Percentiles rank a stretch among this genome's conserved stretches.
These are phyloP conservation scores for Nanorana parkeri DNA, from an alignment of 2,113 vertebrate species.

Conservation along the genomic window DNA sequence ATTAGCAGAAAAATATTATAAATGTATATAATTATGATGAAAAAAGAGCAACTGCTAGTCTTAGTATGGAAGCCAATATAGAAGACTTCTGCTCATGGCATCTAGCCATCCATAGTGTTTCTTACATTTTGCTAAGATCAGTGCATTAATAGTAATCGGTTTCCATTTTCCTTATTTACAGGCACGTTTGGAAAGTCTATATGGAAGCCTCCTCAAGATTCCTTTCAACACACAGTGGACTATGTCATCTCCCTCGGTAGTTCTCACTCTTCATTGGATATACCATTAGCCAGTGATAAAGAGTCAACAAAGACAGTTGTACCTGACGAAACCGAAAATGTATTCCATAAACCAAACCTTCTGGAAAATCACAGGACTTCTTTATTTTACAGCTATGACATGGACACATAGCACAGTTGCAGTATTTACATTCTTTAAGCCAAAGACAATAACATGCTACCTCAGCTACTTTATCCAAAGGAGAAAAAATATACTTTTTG, in stretches of 20 bases:
- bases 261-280: constrained; percentile 71
- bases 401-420: constrained; percentile 76
- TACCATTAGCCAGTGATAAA: constrained; percentile 74
- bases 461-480: constrained; percentile 86
- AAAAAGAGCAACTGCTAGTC: too few species aligned
- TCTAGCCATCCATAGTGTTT: too few species aligned
- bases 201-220: constrained; percentile 81
- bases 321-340: constrained; percentile 66
- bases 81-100: too few species aligned
- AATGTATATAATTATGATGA: too few species aligned
- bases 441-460: constrained; percentile 79
- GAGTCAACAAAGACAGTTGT: constrained; percentile 66
- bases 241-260: constrained; percentile 70
- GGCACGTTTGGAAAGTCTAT: constrained; percentile 94
- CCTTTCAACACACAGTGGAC: constrained; percentile 62
- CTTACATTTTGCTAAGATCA: background rate
- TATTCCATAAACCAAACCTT: constrained; percentile 71
- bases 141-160: background rate
- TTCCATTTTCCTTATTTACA: constrained; percentile 61
- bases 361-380: constrained; percentile 80
- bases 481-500: constrained; percentile 32
- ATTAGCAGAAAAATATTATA: too few species aligned
- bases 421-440: constrained; percentile 62
- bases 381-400: constrained; percentile 67
- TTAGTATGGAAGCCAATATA: too few species aligned